Evolutionary conservation across 2,113 vertebrate genomes (phyloP).

Genomic region (Oreotrochilus melanogaster): DNA sequence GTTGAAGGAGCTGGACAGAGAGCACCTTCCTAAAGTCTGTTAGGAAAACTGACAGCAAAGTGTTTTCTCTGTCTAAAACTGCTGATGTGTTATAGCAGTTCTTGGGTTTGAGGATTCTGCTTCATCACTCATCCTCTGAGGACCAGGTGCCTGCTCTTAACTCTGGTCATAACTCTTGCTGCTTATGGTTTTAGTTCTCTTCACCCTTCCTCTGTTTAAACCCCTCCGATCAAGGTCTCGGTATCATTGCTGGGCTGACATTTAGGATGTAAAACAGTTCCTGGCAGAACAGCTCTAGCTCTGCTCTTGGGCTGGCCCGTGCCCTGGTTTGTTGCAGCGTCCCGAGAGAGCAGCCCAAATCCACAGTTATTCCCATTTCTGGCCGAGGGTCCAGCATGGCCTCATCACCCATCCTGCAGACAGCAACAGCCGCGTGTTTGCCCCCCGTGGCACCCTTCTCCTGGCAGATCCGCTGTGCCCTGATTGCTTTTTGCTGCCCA

Average conservation of each 20-base stretch:
- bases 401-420: not conserved
- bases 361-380: fast-evolving
- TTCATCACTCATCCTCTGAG: not conserved
- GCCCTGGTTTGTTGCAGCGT: not conserved
- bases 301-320: not conserved
- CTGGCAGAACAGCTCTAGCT: not conserved
- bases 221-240: not conserved
- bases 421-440: not conserved
- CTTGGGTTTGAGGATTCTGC: not conserved
- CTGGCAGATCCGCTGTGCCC: not conserved
- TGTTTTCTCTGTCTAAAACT: not conserved
- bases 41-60: not conserved
- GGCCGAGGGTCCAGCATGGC: not conserved
- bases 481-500: not conserved
- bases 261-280: fast-evolving
- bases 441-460: fast-evolving
- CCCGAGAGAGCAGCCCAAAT: not conserved
- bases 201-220: not conserved
- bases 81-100: not conserved
- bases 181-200: not conserved
- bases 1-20: not conserved
- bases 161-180: not conserved
- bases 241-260: not conserved
- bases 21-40: not conserved
- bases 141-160: too few species aligned